Percentiles rank a stretch among this genome's conserved stretches.
Evolutionary conservation across 2,888 invertebrate genomes (phyloP).

Genomic region (Oscheius sp.): DNA sequence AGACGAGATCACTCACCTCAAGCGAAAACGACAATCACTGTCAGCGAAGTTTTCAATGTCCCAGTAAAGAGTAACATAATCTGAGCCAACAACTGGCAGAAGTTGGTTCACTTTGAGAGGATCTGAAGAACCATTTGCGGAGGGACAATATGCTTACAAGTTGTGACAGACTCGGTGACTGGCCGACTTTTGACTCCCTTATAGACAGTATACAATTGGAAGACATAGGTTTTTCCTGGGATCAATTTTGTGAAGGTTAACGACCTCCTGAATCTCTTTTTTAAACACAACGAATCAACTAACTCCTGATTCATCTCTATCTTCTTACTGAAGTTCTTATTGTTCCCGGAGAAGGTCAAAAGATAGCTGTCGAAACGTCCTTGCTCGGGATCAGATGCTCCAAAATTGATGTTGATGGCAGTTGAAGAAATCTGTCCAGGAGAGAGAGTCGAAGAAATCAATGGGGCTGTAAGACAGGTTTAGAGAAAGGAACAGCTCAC

Average conservation of each 20-base stretch:
- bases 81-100: constrained; percentile 64
- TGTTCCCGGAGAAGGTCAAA: constrained; percentile 61
- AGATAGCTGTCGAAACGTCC: constrained; percentile 64
- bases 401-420: constrained; percentile 68
- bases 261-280: constrained; percentile 52
- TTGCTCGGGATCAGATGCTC: constrained; percentile 66
- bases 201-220: constrained; percentile 64
- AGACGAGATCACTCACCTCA: constrained; percentile 45
- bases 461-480: constrained; percentile 55
- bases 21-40: constrained; percentile 62
- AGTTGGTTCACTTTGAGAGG: constrained; percentile 67
- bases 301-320: constrained; percentile 62
- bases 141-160: constrained; percentile 49
- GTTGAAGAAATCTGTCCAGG: constrained; percentile 68
- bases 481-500: constrained; percentile 42
- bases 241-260: constrained; percentile 68
- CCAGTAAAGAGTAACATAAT: constrained; percentile 66
- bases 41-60: constrained; percentile 69
- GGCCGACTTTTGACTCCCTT: constrained; percentile 62
- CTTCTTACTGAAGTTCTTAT: constrained; percentile 65
- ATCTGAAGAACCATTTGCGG: too few relatives aligned
- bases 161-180: constrained; percentile 63
- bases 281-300: constrained; percentile 28
- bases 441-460: constrained; percentile 66
- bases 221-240: constrained; percentile 67